phyloP scores from a whole-genome alignment of 1,140 invertebrate species.

The Caerostris extrusa region DNA sequence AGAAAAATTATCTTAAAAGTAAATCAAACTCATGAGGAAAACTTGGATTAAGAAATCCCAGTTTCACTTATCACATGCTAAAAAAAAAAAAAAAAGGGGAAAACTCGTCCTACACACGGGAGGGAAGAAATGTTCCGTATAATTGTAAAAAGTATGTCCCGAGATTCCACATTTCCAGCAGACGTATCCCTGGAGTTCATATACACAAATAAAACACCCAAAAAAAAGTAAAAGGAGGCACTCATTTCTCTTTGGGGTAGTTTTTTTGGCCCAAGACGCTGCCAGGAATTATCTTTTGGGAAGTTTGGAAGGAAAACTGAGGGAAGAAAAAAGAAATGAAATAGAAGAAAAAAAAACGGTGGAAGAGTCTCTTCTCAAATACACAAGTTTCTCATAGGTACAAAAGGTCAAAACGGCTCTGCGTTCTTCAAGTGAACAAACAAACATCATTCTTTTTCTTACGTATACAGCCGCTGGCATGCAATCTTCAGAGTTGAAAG shows the following conservation, averaged over 20 bases:
- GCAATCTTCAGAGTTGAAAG: conserved; percentile 44
- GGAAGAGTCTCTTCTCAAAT: conserved; percentile 18
- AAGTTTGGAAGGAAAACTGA: conserved; percentile 41
- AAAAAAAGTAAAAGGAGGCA: neutral
- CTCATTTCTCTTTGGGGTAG: conserved; percentile 13
- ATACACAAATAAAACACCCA: conserved; percentile 5
- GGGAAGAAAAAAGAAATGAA: neutral
- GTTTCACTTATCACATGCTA: neutral
- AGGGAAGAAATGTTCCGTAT: neutral
- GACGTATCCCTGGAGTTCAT: neutral
- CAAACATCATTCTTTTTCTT: conserved; percentile 49
- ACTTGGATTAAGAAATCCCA: neutral
- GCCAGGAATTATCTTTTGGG: conserved; percentile 49
- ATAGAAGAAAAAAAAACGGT: neutral
- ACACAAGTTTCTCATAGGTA: conserved; percentile 32
- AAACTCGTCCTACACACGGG: neutral
- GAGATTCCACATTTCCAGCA: neutral
- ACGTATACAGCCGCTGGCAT: conserved; percentile 44
- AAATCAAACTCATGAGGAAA: neutral
- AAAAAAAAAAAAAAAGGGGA: neutral
- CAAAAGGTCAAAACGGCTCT: conserved; percentile 48
- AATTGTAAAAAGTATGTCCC: conserved; percentile 22
- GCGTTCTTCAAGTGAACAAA: conserved; percentile 37
- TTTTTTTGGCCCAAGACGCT: neutral
- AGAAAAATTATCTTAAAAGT: neutral